Conservation (phyloP, 2,797 vertebrate species). For the Scyliorhinus canicula region DNA sequence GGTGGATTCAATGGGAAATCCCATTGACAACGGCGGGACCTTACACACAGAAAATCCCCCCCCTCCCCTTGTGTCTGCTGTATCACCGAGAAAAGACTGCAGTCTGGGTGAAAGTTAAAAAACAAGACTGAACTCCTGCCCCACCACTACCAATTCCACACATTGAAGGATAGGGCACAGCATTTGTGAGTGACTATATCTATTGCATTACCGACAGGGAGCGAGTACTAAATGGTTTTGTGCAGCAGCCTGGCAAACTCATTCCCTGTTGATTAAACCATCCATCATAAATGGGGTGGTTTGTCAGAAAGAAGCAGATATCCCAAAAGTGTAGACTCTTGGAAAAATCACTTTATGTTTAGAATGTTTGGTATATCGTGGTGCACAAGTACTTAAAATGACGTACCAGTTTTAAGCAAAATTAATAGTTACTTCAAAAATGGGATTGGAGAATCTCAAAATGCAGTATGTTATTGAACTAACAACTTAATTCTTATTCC, state of each 20-base stretch:
- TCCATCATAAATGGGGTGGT: not conserved
- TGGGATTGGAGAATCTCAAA: not conserved
- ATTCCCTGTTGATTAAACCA: not conserved
- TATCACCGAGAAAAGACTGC: not conserved
- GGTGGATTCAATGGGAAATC: too few relatives aligned
- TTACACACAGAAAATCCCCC: too few relatives aligned
- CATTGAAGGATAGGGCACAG: not conserved
- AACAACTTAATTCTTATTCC: conserved; percentile 34
- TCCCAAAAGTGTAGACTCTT: not conserved
- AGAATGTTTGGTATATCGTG: not conserved
- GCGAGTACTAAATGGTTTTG: not conserved
- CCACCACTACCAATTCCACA: not conserved
- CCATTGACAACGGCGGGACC: too few relatives aligned
- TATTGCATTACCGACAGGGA: not conserved
- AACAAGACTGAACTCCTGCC: not conserved
- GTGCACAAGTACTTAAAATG: not conserved
- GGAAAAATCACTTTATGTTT: not conserved
- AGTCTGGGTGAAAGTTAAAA: not conserved
- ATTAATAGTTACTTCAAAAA: not conserved
- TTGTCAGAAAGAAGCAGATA: not conserved
- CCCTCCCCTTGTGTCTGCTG: too few relatives aligned
- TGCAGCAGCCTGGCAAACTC: too few relatives aligned
- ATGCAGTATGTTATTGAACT: conserved; percentile 1
- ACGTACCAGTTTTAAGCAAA: not conserved
- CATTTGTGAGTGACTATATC: not conserved